Evolutionary conservation across 1,140 invertebrate species (phyloP), one percentile per base, ranked within the genome.

Genomic region (Dermatophagoides farinae): DNA sequence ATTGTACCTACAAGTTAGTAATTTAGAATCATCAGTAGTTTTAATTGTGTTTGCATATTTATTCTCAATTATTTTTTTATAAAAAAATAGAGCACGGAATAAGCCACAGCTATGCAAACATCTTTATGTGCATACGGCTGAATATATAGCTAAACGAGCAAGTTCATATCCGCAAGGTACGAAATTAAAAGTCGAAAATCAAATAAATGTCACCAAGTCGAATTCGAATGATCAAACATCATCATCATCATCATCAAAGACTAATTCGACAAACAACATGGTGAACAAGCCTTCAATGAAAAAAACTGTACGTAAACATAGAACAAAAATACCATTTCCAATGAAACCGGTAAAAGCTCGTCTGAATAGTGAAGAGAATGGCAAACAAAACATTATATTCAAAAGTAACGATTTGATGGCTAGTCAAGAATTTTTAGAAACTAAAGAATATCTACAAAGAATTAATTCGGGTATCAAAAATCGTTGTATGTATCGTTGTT

Each of bases 41-140:
- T 47, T 4, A 18, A 47, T 47, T 47, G 2, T 47, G 6, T 47
- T 20, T 23, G n/a, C 18, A 47, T n/a, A n/a, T n/a, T n/a, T n/a
- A n/a, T n/a, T 62, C 16, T 37, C 20, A 11, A 40, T 39, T 60
- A 18, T 58, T 41, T 51, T 47, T 31, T 63, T 25, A 23, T 18
- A 22, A 22, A 46, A 62, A 46, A 47, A n/a, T 49, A 63, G 64
- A 61, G 65, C 66, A n/a, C 62, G 59, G 44, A 64, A 66, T 46
- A 61, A 64, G 47, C 63, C 65, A 59, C 66, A 68, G 41, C 40
- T 89, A 11, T 68, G 77, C n/a, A 76, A 80, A 6, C 87, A 90
- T 71, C 73, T 77, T 4, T 79, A 80, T 65, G 84, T 88, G 0
- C 88, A 91, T 69, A 80, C 82, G 6, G 75, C 79, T 8, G 83